Percentiles rank a stretch among this genome's conserved stretches.
Evolutionary conservation across 2,797 vertebrate genomes (phyloP).

Genomic region (Argya squamiceps): DNA sequence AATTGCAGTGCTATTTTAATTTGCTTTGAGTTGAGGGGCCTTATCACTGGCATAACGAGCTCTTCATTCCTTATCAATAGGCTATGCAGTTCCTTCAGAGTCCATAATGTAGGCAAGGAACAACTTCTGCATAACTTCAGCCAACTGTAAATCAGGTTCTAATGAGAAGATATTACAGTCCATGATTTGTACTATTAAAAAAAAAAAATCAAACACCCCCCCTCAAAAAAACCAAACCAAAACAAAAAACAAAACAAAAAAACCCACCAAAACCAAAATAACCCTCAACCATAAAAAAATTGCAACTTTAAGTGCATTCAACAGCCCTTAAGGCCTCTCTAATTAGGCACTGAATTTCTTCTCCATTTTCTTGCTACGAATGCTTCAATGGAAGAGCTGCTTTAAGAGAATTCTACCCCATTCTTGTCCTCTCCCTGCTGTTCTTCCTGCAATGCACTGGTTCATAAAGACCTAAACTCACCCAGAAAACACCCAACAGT

Average conservation of each 20-base stretch:
- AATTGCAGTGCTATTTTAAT: background rate
- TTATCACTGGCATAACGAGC: background rate
- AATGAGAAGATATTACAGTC: background rate
- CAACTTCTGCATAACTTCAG: background rate
- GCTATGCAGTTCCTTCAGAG: background rate
- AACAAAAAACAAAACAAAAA: background rate
- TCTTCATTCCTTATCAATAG: background rate
- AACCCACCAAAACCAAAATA: too few relatives aligned
- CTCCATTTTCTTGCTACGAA: background rate
- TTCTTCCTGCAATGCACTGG: background rate
- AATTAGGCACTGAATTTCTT: constrained; percentile 10
- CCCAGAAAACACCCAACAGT: background rate
- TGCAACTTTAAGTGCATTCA: background rate
- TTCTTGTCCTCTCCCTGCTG: background rate
- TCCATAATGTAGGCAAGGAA: background rate
- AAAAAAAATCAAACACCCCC: background rate
- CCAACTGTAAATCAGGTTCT: background rate
- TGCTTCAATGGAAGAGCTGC: background rate
- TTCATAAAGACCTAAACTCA: background rate
- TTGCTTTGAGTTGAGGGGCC: background rate
- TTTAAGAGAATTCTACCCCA: background rate
- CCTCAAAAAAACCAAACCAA: too few relatives aligned
- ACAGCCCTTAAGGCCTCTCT: constrained; percentile 1
- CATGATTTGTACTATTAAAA: background rate
- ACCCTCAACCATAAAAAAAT: background rate